Conservation (phyloP, 2,113 vertebrate genomes). For the Prionailurus viverrinus region DNA sequence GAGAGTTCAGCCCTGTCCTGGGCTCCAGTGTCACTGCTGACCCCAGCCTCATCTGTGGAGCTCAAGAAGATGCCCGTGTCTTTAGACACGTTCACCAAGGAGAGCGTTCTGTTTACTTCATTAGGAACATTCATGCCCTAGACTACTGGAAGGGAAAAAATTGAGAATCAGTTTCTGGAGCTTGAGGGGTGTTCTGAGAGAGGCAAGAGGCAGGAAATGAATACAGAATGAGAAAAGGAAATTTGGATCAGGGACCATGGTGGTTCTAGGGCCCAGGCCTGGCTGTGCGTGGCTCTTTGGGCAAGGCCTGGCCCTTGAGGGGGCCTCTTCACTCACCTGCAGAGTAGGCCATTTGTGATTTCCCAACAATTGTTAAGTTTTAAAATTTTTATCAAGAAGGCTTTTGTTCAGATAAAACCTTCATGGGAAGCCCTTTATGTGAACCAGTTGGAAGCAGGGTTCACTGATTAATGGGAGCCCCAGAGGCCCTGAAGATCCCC, state of each 20-base stretch:
- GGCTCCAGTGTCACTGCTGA: not conserved
- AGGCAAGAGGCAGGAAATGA: not conserved
- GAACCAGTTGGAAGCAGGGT: not conserved
- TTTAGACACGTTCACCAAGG: not conserved
- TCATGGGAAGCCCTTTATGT: not conserved
- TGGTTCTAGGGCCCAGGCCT: not conserved
- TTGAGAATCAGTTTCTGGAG: not conserved
- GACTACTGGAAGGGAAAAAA: not conserved
- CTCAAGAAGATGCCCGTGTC: not conserved
- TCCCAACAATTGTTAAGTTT: not conserved
- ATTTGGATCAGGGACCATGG: fast-evolving
- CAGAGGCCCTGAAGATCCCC: not conserved
- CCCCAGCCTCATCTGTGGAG: not conserved
- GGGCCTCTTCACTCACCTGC: not conserved
- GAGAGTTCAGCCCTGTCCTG: not conserved
- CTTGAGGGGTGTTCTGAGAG: not conserved
- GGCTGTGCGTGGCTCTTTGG: not conserved
- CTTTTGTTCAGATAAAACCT: not conserved
- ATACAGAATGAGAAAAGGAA: not conserved
- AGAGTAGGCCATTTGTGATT: not conserved
- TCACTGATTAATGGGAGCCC: not conserved
- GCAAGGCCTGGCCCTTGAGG: not conserved
- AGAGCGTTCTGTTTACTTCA: not conserved
- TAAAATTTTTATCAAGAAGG: not conserved
- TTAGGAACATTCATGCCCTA: not conserved